Conservation (phyloP, 2,113 vertebrate species). For the Zeus faber region DNA sequence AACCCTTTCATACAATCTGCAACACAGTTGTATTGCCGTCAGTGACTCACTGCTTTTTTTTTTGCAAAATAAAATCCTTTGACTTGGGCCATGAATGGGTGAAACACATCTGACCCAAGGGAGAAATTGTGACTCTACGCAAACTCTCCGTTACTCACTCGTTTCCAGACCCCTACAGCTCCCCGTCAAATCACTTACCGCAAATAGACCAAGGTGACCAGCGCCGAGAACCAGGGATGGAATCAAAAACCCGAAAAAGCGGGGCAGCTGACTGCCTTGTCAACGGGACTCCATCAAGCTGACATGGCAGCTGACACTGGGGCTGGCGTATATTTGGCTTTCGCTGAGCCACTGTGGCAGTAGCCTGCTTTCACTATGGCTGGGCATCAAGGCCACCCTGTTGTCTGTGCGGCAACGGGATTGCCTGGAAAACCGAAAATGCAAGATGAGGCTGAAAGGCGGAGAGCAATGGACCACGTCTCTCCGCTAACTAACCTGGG, state of each 20-base stretch:
- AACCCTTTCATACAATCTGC: constrained; percentile 16
- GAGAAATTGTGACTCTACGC: constrained; percentile 18
- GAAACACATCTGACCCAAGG: constrained; percentile 6
- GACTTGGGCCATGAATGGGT: constrained; percentile 8
- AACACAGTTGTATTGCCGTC: background rate
- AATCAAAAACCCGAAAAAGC: constrained; percentile 45
- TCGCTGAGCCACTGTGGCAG: constrained; percentile 36
- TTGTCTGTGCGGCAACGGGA: no score
- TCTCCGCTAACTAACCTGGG: no score
- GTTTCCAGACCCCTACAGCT: background rate
- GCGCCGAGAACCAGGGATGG: constrained; percentile 18
- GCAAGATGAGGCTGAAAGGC: no score
- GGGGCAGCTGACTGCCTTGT: constrained; percentile 23
- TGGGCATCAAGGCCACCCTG: constrained; percentile 42
- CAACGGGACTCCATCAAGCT: constrained; percentile 32
- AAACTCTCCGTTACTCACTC: constrained; percentile 7
- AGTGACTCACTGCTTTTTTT: constrained; percentile 7
- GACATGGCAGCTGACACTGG: constrained; percentile 12
- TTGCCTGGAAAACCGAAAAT: no score
- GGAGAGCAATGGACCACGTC: no score
- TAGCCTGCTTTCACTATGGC: constrained; percentile 29
- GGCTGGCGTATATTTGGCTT: constrained; percentile 48
- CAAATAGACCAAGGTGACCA: constrained; percentile 26
- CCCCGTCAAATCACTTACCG: constrained; percentile 13
- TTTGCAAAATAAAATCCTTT: constrained; percentile 4